Percentiles rank a stretch among this genome's conserved stretches.
These are phyloP conservation scores for Pelvicachromis taeniatus DNA, from an alignment of 2,113 vertebrate species.

Conservation along the genomic window DNA sequence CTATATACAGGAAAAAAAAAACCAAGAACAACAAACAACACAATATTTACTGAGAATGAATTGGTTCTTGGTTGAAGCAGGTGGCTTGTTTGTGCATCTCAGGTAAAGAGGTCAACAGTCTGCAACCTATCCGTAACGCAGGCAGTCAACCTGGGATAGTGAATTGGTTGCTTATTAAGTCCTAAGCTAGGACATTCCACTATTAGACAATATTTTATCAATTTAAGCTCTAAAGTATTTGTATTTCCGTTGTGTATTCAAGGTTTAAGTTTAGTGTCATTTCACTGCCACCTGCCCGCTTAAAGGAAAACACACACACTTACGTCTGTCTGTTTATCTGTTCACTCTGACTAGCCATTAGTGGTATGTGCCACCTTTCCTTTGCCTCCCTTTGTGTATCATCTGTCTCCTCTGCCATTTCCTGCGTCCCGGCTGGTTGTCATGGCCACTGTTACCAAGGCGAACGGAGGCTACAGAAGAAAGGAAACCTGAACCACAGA, in stretches of 20 bases:
- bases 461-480: constrained; percentile 51
- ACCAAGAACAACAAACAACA: background rate
- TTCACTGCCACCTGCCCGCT: background rate
- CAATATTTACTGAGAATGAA: background rate
- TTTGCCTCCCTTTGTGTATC: constrained; percentile 1
- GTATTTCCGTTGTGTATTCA: background rate
- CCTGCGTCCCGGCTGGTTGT: constrained; percentile 63
- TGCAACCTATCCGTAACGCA: background rate
- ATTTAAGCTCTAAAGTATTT: background rate
- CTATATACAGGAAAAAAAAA: background rate
- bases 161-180: background rate
- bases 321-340: background rate
- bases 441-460: constrained; percentile 74
- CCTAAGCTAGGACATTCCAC: background rate
- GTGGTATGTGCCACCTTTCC: constrained; percentile 18
- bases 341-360: background rate
- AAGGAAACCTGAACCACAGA: constrained; percentile 69
- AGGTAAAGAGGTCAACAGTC: background rate
- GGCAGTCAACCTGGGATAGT: background rate
- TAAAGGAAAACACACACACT: background rate
- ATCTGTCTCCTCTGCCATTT: constrained; percentile 43
- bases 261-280: background rate
- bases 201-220: background rate
- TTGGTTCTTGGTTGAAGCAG: background rate
- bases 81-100: background rate